Percentiles rank a stretch among this genome's conserved stretches.
Evolutionary conservation across 1,140 invertebrate genomes (phyloP).

Genomic region (Euborellia annulipes): DNA sequence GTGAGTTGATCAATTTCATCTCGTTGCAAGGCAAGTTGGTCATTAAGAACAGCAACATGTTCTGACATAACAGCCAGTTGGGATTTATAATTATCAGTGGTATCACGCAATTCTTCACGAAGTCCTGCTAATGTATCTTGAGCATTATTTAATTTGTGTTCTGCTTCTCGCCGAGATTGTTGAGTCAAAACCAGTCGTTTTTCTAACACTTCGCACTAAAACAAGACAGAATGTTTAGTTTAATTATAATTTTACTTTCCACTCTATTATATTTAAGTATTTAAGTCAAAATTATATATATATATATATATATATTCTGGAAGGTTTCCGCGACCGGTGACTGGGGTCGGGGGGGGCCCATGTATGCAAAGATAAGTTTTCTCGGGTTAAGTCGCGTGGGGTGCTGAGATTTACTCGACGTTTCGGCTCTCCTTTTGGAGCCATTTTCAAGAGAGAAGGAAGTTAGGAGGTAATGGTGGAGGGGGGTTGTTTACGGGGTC

Average conservation of each 20-base stretch:
- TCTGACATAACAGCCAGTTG: slow-evolving; percentile 83
- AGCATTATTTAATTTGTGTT: slow-evolving; percentile 32
- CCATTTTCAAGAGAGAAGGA: no score
- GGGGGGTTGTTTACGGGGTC: no score
- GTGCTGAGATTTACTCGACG: no score
- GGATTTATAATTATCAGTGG: slow-evolving; percentile 67
- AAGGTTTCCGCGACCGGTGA: no score
- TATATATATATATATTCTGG: no score
- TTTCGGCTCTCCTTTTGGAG: no score
- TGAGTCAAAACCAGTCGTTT: slow-evolving; percentile 23
- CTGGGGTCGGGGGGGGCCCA: no score
- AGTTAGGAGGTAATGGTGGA: no score
- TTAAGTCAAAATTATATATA: no score
- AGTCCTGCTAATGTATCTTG: slow-evolving; percentile 16
- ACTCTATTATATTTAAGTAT: background rate
- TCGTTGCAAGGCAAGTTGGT: slow-evolving; percentile 63
- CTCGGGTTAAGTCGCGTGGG: no score
- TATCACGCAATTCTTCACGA: slow-evolving; percentile 41
- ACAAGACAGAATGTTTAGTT: slow-evolving; percentile 13
- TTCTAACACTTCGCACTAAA: slow-evolving; percentile 15
- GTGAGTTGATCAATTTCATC: slow-evolving; percentile 52
- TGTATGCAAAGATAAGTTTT: no score
- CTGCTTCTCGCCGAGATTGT: slow-evolving; percentile 23
- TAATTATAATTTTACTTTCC: no score
- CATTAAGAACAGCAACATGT: slow-evolving; percentile 81